Evolutionary conservation across 2,113 vertebrate species (phyloP).

Genomic region (Cephalopholis sonnerati): DNA sequence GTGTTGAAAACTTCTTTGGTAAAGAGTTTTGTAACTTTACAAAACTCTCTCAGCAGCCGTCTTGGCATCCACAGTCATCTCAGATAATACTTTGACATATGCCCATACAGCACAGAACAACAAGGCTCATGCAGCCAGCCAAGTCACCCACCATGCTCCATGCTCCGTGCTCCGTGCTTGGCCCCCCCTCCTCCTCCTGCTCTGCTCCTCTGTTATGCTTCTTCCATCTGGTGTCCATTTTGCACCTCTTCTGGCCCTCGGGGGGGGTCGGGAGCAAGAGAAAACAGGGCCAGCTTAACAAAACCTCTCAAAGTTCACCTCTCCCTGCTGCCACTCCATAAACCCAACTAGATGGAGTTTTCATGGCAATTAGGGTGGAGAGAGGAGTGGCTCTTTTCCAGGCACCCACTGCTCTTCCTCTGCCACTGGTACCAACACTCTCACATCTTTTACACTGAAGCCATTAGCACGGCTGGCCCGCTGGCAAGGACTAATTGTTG

Average conservation of each 20-base stretch:
- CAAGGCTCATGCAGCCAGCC: conserved; percentile 11
- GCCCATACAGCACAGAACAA: conserved; percentile 5
- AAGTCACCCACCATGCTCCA: conserved; percentile 14
- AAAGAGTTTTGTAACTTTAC: not conserved
- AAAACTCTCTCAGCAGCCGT: not conserved
- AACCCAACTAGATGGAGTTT: conserved; percentile 72
- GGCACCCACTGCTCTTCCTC: conserved; percentile 75
- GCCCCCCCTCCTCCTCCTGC: conserved; percentile 15
- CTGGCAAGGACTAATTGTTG: conserved; percentile 66
- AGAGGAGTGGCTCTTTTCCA: conserved; percentile 73
- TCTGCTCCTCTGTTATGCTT: conserved; percentile 45
- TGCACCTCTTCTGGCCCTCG: conserved; percentile 58
- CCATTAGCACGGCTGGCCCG: conserved; percentile 69
- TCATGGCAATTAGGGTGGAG: conserved; percentile 78
- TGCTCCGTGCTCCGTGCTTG: not conserved
- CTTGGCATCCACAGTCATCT: not conserved
- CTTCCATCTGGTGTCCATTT: conserved; percentile 77
- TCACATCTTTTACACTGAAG: conserved; percentile 73
- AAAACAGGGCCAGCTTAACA: conserved; percentile 68
- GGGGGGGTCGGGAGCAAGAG: conserved; percentile 45
- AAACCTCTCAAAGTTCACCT: conserved; percentile 68
- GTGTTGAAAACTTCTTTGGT: not conserved
- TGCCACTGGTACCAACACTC: conserved; percentile 42
- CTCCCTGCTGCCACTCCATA: conserved; percentile 65
- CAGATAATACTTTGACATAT: not conserved